These are phyloP conservation scores for Oreochromis spilurus DNA, from an alignment of 2,113 vertebrate species.

Conservation along the genomic window DNA sequence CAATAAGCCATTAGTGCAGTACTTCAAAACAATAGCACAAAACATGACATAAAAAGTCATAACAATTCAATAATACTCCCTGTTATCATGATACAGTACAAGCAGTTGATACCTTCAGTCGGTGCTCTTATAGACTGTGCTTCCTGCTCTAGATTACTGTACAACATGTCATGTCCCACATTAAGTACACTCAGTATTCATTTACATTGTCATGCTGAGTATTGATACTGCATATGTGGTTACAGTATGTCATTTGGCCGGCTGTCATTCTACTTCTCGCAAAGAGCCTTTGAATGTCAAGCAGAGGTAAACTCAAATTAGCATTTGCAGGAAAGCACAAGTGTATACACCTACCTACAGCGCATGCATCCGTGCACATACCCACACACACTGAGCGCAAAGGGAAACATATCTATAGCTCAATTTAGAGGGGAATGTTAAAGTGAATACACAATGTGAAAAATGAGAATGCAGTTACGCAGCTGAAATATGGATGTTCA, in stretches of 20 bases:
- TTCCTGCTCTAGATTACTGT: constrained; percentile 1
- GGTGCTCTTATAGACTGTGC: background rate
- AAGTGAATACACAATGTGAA: constrained; percentile 65
- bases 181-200: constrained; percentile 30
- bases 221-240: constrained; percentile 15
- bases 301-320: constrained; percentile 21
- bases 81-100: constrained; percentile 42
- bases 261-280: background rate
- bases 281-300: constrained; percentile 17
- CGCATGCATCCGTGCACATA: background rate
- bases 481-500: constrained; percentile 67
- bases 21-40: background rate
- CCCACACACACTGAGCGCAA: background rate
- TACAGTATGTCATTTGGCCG: constrained; percentile 3
- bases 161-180: constrained; percentile 19
- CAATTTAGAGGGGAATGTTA: constrained; percentile 55
- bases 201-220: constrained; percentile 11
- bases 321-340: constrained; percentile 2
- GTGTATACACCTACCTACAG: background rate
- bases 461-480: constrained; percentile 58
- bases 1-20: constrained; percentile 53
- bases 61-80: constrained; percentile 41
- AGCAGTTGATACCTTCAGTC: constrained; percentile 16
- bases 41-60: constrained; percentile 48
- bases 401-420: constrained; percentile 51